These are phyloP conservation scores for Percopsis omiscomaycus DNA, from an alignment of 2,797 vertebrate species.

Conservation along the genomic window DNA sequence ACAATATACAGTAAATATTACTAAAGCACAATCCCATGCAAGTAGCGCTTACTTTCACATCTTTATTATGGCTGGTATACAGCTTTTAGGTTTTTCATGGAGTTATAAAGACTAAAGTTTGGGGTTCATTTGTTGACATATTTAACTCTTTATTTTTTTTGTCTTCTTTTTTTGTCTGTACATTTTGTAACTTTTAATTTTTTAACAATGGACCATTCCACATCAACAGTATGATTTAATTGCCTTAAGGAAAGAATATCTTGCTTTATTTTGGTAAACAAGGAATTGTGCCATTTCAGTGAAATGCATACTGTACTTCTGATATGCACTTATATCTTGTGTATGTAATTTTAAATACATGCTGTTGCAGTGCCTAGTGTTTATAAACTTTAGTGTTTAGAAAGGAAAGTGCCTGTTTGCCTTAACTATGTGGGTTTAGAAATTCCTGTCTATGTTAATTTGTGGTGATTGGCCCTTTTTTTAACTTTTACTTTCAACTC, in stretches of 20 bases:
- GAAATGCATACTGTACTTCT: background rate
- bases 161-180: constrained; percentile 13
- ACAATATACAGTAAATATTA: background rate
- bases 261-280: constrained; percentile 13
- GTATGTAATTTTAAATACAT: background rate
- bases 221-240: background rate
- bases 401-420: background rate
- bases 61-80: background rate
- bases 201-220: constrained; percentile 5
- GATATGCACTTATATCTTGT: background rate
- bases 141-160: background rate
- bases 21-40: background rate
- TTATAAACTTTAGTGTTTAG: background rate
- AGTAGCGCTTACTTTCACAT: background rate
- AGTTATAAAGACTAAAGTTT: background rate
- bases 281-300: constrained; percentile 18
- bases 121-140: background rate
- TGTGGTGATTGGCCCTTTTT: background rate
- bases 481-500: background rate
- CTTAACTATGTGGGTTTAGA: background rate
- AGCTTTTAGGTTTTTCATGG: no score
- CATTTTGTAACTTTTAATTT: background rate
- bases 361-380: constrained; percentile 10
- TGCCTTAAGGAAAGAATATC: constrained; percentile 19
- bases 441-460: no score